These are phyloP conservation scores for Trinorchestia longiramus DNA, from an alignment of 1,140 invertebrate species.

Conservation along the genomic window DNA sequence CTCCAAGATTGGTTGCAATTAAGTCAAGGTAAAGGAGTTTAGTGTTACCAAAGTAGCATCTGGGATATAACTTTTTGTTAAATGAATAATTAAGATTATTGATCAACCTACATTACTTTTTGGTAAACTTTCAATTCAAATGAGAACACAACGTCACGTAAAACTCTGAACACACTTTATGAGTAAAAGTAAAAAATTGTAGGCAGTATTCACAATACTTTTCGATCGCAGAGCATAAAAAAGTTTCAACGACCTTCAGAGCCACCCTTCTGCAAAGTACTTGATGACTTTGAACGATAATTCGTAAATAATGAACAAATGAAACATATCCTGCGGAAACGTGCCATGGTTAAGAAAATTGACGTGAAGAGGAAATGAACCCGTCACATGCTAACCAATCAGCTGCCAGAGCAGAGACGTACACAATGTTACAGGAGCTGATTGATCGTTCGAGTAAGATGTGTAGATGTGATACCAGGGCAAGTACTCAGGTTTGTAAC, in stretches of 20 bases:
- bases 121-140: background rate
- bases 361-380: background rate
- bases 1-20: too few relatives aligned
- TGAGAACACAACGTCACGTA: background rate
- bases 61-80: too few relatives aligned
- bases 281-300: background rate
- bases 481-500: background rate
- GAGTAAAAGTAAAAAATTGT: background rate
- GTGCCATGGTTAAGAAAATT: background rate
- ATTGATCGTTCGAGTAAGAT: background rate
- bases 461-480: background rate
- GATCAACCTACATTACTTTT: too few relatives aligned
- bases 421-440: background rate
- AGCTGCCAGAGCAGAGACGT: background rate
- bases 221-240: background rate
- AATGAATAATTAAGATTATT: too few relatives aligned
- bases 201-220: background rate
- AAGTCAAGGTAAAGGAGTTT: too few relatives aligned
- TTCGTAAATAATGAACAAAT: background rate
- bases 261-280: background rate
- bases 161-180: background rate
- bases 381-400: background rate
- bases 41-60: too few relatives aligned
- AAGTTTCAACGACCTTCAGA: background rate
- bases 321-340: background rate